Evolutionary conservation across 2,797 vertebrate species (phyloP).

Genomic region (Crax fasciolata): DNA sequence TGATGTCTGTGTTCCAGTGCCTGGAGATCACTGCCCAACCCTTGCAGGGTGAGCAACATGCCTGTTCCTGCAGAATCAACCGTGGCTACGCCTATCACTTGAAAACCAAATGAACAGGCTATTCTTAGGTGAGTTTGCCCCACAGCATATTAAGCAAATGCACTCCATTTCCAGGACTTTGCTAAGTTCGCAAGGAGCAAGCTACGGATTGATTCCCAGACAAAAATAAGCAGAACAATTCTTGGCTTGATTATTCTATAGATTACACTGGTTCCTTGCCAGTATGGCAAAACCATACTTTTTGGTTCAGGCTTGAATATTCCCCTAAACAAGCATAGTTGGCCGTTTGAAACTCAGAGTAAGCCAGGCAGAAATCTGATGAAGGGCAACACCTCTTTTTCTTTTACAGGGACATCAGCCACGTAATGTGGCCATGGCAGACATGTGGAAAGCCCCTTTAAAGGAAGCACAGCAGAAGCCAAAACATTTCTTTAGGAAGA

Average conservation of each 20-base stretch:
- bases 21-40: background rate
- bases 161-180: constrained; percentile 39
- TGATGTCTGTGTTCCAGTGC: constrained; percentile 15
- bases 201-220: background rate
- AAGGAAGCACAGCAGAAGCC: background rate
- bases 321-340: background rate
- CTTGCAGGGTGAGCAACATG: background rate
- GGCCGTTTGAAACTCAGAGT: background rate
- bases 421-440: background rate
- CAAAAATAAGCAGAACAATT: background rate
- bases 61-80: constrained; percentile 8
- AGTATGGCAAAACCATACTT: background rate
- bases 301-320: background rate
- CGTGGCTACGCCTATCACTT: background rate
- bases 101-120: constrained; percentile 67
- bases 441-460: background rate
- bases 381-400: background rate
- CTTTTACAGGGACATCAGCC: background rate
- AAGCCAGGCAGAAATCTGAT: background rate
- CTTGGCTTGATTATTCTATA: background rate
- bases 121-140: constrained; percentile 69
- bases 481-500: background rate
- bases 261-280: background rate
- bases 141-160: constrained; percentile 37
- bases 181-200: constrained; percentile 36